These are phyloP conservation scores for Chirona hameri DNA, from an alignment of 2,888 invertebrate genomes.

Conservation along the genomic window DNA sequence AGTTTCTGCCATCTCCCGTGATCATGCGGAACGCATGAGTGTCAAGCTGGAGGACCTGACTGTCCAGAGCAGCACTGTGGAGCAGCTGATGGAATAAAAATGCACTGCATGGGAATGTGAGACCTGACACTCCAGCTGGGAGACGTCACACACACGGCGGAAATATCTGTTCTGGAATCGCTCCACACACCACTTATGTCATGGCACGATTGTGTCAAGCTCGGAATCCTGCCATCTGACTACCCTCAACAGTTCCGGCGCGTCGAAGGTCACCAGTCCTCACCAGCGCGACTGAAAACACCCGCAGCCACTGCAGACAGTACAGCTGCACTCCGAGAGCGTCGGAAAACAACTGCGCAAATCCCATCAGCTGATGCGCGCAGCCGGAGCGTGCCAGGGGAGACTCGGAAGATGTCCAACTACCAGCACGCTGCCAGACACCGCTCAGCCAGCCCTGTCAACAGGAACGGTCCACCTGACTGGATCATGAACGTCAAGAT, in stretches of 20 bases:
- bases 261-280: not conserved
- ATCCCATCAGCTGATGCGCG: not conserved
- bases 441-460: not conserved
- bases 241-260: not conserved
- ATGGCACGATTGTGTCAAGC: not conserved
- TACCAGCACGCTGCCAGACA: not conserved
- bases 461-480: too few species aligned
- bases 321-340: too few species aligned
- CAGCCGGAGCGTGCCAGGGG: not conserved
- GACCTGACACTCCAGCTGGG: not conserved
- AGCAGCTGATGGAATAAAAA: not conserved
- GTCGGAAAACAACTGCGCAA: not conserved
- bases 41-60: not conserved
- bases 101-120: not conserved
- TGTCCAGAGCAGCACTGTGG: not conserved
- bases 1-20: slow-evolving; percentile 13
- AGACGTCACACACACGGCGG: not conserved
- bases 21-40: not conserved
- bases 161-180: not conserved
- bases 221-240: not conserved
- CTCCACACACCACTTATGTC: not conserved
- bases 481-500: too few species aligned
- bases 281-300: too few species aligned
- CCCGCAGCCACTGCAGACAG: too few species aligned
- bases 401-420: not conserved